Percentiles rank a stretch among this genome's conserved stretches.
phyloP scores from a whole-genome alignment of 2,888 invertebrate species.

The Noctua janthina region DNA sequence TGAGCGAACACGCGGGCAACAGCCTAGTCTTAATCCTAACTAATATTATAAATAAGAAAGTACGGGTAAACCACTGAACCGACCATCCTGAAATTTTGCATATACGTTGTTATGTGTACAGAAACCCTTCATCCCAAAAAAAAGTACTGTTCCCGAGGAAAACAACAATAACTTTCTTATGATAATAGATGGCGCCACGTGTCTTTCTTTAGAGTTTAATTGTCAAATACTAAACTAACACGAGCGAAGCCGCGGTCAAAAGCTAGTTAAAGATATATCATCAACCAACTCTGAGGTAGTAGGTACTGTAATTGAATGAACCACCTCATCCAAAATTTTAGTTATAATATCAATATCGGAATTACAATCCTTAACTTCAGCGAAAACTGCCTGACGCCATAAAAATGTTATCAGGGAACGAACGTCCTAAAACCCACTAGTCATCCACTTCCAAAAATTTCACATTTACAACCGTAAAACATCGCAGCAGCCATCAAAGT shows the following conservation, averaged over 20 bases:
- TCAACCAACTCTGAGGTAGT: background rate
- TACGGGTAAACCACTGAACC: no score
- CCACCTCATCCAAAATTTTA: background rate
- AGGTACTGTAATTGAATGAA: background rate
- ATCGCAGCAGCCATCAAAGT: conserved; percentile 54
- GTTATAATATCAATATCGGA: background rate
- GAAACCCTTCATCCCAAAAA: no score
- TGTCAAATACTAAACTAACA: background rate
- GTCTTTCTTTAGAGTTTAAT: no score
- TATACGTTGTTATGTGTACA: no score
- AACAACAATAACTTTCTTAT: no score
- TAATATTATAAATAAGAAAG: no score
- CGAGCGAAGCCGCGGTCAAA: background rate
- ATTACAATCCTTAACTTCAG: background rate
- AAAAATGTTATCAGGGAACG: conserved; percentile 27
- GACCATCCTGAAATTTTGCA: no score
- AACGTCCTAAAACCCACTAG: conserved; percentile 22
- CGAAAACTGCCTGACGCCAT: conserved; percentile 20
- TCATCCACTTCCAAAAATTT: conserved; percentile 44
- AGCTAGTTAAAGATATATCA: background rate
- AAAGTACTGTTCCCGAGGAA: no score
- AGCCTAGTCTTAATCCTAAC: no score
- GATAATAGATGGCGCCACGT: no score
- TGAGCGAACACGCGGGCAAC: no score
- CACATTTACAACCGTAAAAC: conserved; percentile 49